Base-by-base conservation (phyloP, 1,140 invertebrate species). In the Aphaenogaster floridana region DNA sequence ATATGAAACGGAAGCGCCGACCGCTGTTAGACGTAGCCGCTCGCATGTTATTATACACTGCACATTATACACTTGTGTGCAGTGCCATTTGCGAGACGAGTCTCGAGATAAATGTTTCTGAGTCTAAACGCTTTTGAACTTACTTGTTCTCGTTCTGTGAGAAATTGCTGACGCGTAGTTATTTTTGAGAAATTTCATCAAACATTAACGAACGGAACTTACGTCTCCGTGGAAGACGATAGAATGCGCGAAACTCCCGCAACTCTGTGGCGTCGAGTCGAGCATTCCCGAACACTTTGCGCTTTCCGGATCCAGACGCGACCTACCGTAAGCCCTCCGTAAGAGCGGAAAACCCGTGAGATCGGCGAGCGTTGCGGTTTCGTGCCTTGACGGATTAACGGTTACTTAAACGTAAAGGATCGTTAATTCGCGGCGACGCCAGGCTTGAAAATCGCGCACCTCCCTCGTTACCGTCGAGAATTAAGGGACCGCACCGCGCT, bases 371-470 rank as follows among this genome's bases (percentile, higher is more conserved):
- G 50, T 57, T 57, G 78, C 36, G 59, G 83, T 78, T 79, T 86
- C 59, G 59, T 59, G 21, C 78, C 66, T 83, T 72, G 86, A 87
- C 79, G 57, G 79, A 84, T 84, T 84, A 87, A 81, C 64, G 79
- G 78, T 87, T 87, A 83, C 52, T 84, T 84, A 84, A 83, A 87
- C 57, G 68, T 36, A 63, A 84, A 72, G 54, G 57, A 83, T 83
- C 42, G 42, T 81, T 71, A 72, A 81, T 87, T 83, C 78, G 64
- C 64, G 36, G 64, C 48, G 78, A 61, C 42, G 54, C 8, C 28
- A 4, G 36, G 66, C 39, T 76, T 57, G 28, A 45, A 71, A 71
- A 83, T 83, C 54, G 78, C 64, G 66, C 66, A 39, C 34, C 54
- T 57, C 45, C 76, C 68, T 81, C 66, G 78, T 86, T 80, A 78